Percentiles rank a stretch among this genome's conserved stretches.
These are phyloP conservation scores for Bugula neritina DNA, from an alignment of 2,888 invertebrate species.

Conservation along the genomic window DNA sequence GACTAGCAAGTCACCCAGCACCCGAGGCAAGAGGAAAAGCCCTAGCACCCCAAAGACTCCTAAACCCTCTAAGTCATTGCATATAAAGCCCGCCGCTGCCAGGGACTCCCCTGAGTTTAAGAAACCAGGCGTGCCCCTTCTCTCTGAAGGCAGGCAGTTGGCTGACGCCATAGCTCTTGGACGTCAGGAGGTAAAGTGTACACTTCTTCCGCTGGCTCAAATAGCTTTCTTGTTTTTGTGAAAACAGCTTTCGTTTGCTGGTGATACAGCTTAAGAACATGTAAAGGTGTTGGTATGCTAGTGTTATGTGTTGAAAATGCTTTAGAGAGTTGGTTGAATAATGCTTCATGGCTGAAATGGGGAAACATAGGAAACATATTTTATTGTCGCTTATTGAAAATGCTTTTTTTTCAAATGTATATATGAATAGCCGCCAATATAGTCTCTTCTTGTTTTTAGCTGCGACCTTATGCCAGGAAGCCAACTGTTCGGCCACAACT, in stretches of 20 bases:
- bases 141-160: neutral
- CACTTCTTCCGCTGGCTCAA: too few relatives aligned
- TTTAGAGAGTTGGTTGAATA: too few relatives aligned
- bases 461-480: constrained; percentile 7
- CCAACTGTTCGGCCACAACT: neutral
- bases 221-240: neutral
- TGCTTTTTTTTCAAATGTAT: too few relatives aligned
- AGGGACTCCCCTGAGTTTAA: constrained; percentile 24
- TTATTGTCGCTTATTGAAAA: too few relatives aligned
- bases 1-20: neutral
- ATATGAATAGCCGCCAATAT: too few relatives aligned
- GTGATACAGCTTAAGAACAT: too few relatives aligned
- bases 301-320: too few relatives aligned
- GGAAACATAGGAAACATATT: too few relatives aligned
- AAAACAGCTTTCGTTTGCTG: too few relatives aligned
- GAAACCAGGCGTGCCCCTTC: constrained; percentile 17
- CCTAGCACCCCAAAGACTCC: constrained; percentile 1
- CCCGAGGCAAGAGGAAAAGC: neutral
- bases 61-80: neutral
- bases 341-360: too few relatives aligned
- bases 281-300: too few relatives aligned
- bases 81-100: neutral
- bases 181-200: constrained; percentile 22
- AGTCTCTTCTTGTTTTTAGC: neutral
- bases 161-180: constrained; percentile 25